Percentiles rank a stretch among this genome's conserved stretches.
phyloP scores from a whole-genome alignment of 2,113 vertebrate species.

The Lophotis ruficrista region DNA sequence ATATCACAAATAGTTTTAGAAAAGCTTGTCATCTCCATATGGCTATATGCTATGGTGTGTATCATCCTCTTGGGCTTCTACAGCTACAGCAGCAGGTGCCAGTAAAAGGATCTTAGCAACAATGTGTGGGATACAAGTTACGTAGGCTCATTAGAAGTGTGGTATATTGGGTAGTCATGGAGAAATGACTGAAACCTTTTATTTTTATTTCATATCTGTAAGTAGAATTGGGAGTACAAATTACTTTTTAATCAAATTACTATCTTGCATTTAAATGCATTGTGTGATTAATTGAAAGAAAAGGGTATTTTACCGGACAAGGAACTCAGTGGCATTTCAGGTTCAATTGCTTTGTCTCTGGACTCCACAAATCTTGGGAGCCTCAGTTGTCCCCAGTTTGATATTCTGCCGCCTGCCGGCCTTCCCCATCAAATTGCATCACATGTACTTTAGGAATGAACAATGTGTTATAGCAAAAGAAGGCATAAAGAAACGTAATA shows the following conservation, averaged over 20 bases:
- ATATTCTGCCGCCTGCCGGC: fast-evolving
- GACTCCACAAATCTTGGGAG: background rate
- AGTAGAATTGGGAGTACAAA: background rate
- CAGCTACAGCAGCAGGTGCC: background rate
- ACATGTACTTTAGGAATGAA: background rate
- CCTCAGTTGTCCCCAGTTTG: background rate
- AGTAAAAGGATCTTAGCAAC: background rate
- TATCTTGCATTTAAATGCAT: background rate
- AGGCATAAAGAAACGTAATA: background rate
- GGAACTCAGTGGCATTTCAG: background rate
- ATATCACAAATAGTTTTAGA: background rate
- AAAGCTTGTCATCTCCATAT: background rate
- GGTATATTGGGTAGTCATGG: background rate
- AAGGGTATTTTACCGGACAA: background rate
- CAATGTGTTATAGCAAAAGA: background rate
- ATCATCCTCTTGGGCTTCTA: background rate
- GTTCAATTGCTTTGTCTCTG: background rate
- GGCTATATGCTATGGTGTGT: background rate
- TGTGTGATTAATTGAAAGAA: background rate
- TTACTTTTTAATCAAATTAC: background rate
- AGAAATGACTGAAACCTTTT: background rate
- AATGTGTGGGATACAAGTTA: background rate
- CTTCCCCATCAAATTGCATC: background rate
- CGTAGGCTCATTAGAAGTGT: background rate
- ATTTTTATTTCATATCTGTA: background rate